Percentiles rank a stretch among this genome's conserved stretches.
These are phyloP conservation scores for Dolichopus griseipennis DNA, from an alignment of 2,888 invertebrate species.

Conservation along the genomic window DNA sequence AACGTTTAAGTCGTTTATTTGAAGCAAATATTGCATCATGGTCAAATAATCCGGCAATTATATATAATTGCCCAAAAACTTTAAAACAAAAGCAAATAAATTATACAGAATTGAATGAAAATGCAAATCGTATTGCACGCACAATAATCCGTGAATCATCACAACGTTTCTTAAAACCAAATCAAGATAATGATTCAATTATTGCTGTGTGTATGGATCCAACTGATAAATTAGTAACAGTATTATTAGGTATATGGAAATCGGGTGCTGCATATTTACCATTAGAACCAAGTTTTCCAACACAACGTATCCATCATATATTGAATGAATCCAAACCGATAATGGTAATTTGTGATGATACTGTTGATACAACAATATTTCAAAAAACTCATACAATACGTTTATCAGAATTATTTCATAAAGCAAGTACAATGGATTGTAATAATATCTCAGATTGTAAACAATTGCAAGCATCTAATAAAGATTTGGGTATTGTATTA, in stretches of 20 bases:
- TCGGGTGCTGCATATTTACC: conserved; percentile 78
- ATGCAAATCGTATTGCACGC: conserved; percentile 46
- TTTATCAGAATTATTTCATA: conserved; percentile 32
- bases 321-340: conserved; percentile 64
- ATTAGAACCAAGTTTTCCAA: conserved; percentile 64
- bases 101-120: conserved; percentile 43
- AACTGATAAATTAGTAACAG: conserved; percentile 56
- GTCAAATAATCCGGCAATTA: conserved; percentile 51
- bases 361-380: conserved; percentile 32
- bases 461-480: conserved; percentile 38
- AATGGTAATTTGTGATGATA: conserved; percentile 53
- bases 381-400: conserved; percentile 30
- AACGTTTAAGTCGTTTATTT: conserved; percentile 50
- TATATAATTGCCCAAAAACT: conserved; percentile 47
- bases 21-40: conserved; percentile 49
- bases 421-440: conserved; percentile 29
- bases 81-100: conserved; percentile 23
- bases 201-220: conserved; percentile 74
- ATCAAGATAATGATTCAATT: conserved; percentile 62
- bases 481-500: conserved; percentile 60
- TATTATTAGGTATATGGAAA: conserved; percentile 68
- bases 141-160: conserved; percentile 33
- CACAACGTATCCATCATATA: conserved; percentile 64
- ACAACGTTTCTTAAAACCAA: conserved; percentile 37
- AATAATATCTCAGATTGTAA: conserved; percentile 37